Evolutionary conservation across 1,140 invertebrate species (phyloP), one percentile per base, ranked within the genome.

Genomic region (Mizuhopecten yessoensis): DNA sequence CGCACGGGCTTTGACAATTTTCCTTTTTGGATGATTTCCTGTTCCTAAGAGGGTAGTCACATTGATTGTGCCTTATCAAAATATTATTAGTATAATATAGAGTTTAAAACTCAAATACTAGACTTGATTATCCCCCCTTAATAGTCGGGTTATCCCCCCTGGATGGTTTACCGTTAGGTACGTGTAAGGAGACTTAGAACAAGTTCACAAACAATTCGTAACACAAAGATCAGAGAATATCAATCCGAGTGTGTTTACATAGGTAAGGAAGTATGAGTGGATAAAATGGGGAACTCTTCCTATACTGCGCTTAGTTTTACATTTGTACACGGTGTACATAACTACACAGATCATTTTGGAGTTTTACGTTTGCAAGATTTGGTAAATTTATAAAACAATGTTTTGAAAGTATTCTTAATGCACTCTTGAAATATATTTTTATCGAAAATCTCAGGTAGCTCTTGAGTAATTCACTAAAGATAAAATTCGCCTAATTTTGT

Each of bases 401-500:
- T 20, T 45, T 45, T 45, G 9, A 45, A 75, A 5, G 29, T 75
- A 75, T 75, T 29, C 57, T 75, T 75, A 5, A 29, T 29, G 57
- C 57, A 75, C 57, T 75, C 57, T 75, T 5, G n/a, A 75, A 75
- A 75, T 75, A 75, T 75, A 75, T 75, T 75, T 75, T 75, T 75
- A 75, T 75, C 57, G 17, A 29, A 75, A 75, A 29, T 75, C 57
- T 75, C 57, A 75, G 57, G 57, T 75, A 75, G 57, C 57, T 75
- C 20, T 75, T 75, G 57, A 45, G 42, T 45, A 45, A 29, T 75
- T 75, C 57, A 75, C n/a, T 29, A 75, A 23, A 75, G n/a, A 29
- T n/a, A n/a, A n/a, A n/a, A n/a, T n/a, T 75, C 57, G 57, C 57
- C 57, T 75, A 75, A 75, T 75, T 75, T 75, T 75, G 57, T 75